Evolutionary conservation across 2,888 invertebrate species (phyloP), one percentile per base, ranked within the genome.

Genomic region (Andrena dorsata): DNA sequence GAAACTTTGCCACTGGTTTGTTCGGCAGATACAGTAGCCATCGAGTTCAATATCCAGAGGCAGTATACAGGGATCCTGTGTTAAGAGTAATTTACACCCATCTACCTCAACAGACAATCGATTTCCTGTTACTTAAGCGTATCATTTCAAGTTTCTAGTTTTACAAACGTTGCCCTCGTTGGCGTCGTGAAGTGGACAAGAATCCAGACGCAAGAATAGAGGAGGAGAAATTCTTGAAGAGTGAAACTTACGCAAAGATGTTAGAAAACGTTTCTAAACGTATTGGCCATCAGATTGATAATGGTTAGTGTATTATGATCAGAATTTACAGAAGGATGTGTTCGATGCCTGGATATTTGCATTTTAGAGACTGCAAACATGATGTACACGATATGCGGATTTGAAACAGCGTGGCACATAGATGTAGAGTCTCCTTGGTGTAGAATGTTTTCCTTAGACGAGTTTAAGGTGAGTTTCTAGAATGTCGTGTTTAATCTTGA

Each of bases 321-420:
- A 32, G 30, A 23, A 60, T 51, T 51, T 61, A 47, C 53, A 26
- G 51, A 41, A 69, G 23, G n/a, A n/a, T 28, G 63, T 63, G 26
- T 49, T 28, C 2, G 35, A 23, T 16, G 7, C 2, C 32, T 23
- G 28, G 23, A 66, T 32, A 68, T 51, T 51, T 66, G 49, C 16
- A 7, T 90, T 94, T 80, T 94, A 96, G 96, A 95, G 73, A 95
- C 95, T 84, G 95, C 96, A 69, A 94, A 95, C 79, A 93, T 96
- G 56, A 96, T 98, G 94, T 97, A 97, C 91, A 95, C 95, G 86
- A 95, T 96, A 51, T 98, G 98, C 94, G 96, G 96, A 0, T 98
- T 96, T 93, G 98, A 98, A 94, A 97, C 97, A 4, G 96, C 98
- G n/a, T 97, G 97, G 97, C 95, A 95, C 80, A 95, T 95, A 85